phyloP scores from a whole-genome alignment of 2,888 invertebrate species.

The Zeuzera pyrina region DNA sequence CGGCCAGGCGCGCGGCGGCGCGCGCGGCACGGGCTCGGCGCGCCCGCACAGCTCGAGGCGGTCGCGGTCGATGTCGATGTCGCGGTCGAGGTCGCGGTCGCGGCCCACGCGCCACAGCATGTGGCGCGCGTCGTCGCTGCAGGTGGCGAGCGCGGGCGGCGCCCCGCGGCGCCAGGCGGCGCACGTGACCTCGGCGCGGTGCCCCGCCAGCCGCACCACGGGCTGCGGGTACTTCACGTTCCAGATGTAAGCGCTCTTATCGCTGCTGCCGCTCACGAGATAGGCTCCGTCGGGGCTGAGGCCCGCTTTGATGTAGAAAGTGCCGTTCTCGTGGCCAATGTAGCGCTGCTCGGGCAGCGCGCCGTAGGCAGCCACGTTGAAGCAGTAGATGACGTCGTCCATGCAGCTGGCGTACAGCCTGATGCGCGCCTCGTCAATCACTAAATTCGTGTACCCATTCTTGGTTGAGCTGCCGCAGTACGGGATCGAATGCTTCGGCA shows the following conservation, averaged over 20 bases:
- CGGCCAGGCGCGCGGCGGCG: conserved; percentile 26
- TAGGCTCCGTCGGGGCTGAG: conserved; percentile 87
- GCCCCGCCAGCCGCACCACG: conserved; percentile 80
- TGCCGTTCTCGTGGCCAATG: conserved; percentile 82
- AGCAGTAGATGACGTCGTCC: conserved; percentile 89
- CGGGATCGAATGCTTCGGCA: conserved; percentile 80
- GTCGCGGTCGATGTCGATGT: conserved; percentile 90
- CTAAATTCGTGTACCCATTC: conserved; percentile 83
- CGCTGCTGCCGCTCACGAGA: conserved; percentile 90
- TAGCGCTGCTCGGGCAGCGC: conserved; percentile 77
- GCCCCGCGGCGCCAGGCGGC: conserved; percentile 83
- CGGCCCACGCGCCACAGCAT: conserved; percentile 82
- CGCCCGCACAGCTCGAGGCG: conserved; percentile 82
- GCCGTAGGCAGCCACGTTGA: conserved; percentile 81
- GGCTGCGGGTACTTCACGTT: conserved; percentile 77
- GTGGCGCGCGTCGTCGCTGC: conserved; percentile 87
- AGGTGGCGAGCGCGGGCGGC: conserved; percentile 80
- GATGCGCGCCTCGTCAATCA: conserved; percentile 79
- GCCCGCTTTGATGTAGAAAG: conserved; percentile 89
- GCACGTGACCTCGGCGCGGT: conserved; percentile 89
- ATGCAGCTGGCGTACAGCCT: conserved; percentile 89
- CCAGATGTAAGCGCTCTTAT: conserved; percentile 91
- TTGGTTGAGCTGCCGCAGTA: conserved; percentile 80
- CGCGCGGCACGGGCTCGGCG: conserved; percentile 20
- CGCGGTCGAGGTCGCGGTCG: conserved; percentile 70